These are phyloP conservation scores for Corythornis cristatus DNA, from an alignment of 2,113 vertebrate species.

Conservation along the genomic window DNA sequence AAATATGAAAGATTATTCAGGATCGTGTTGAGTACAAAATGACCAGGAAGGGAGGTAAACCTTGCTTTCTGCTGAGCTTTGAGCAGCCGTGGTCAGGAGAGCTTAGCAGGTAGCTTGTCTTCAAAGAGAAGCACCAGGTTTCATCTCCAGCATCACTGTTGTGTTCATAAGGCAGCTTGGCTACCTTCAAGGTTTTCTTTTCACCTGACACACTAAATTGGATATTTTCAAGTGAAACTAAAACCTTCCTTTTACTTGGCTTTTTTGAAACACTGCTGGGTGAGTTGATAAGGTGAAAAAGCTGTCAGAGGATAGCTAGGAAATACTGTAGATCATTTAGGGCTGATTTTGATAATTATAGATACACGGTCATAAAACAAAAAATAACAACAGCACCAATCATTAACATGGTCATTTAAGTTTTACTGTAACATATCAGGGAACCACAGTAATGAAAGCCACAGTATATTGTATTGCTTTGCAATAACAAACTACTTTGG, in stretches of 20 bases:
- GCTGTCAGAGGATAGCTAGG: not conserved
- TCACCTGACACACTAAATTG: not conserved
- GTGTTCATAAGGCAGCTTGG: not conserved
- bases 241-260: not conserved
- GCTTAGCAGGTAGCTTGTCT: not conserved
- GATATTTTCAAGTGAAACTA: not conserved
- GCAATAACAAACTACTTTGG: not conserved
- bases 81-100: not conserved
- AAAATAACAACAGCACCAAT: not conserved
- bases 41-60: not conserved
- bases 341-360: not conserved
- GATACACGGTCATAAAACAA: not conserved
- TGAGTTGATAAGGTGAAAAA: not conserved
- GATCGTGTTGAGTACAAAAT: not conserved
- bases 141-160: not conserved
- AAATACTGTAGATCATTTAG: not conserved
- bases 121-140: not conserved
- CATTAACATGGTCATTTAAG: not conserved
- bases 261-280: not conserved
- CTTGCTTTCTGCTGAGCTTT: not conserved
- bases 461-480: not conserved
- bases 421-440: constrained; percentile 19
- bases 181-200: not conserved
- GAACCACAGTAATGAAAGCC: not conserved
- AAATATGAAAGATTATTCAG: not conserved